Evolutionary conservation across 2,888 invertebrate species (phyloP).

Genomic region (Caenorhabditis virilis): DNA sequence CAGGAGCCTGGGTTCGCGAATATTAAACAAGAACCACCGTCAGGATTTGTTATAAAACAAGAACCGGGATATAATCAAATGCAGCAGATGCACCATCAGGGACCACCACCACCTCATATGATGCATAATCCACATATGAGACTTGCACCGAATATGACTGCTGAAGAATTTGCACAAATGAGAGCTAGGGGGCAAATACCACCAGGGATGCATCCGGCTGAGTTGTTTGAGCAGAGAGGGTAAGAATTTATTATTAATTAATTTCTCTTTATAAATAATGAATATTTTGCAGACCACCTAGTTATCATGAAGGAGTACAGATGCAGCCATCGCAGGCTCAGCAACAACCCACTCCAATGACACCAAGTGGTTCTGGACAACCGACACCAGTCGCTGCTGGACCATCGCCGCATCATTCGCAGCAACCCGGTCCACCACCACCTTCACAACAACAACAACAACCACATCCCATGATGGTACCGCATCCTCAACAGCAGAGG

Average conservation of each 20-base stretch:
- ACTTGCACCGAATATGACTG: slow-evolving; percentile 13
- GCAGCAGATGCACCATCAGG: background rate
- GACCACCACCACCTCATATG: background rate
- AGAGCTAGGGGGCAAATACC: slow-evolving; percentile 9
- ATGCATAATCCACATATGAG: background rate
- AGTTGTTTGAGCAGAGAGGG: background rate
- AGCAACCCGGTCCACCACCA: slow-evolving; percentile 5
- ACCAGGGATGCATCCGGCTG: background rate
- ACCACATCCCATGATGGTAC: slow-evolving; percentile 3
- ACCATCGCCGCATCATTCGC: slow-evolving; percentile 14
- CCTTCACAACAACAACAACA: slow-evolving; percentile 5
- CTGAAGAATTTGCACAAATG: slow-evolving; percentile 27
- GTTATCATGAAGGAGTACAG: background rate
- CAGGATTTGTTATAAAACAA: background rate
- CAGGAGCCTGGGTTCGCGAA: background rate
- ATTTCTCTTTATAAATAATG: too few species aligned
- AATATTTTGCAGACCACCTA: background rate
- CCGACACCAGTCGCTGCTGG: slow-evolving; percentile 21
- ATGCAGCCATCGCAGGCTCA: background rate
- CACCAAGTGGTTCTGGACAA: slow-evolving; percentile 16
- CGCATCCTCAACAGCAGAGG: slow-evolving; percentile 13
- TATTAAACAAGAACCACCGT: background rate
- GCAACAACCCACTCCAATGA: background rate
- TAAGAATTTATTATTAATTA: slow-evolving; percentile 5
- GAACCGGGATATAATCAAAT: background rate